phyloP scores from a whole-genome alignment of 2,113 vertebrate species.

The Sarotherodon lohbergeri region DNA sequence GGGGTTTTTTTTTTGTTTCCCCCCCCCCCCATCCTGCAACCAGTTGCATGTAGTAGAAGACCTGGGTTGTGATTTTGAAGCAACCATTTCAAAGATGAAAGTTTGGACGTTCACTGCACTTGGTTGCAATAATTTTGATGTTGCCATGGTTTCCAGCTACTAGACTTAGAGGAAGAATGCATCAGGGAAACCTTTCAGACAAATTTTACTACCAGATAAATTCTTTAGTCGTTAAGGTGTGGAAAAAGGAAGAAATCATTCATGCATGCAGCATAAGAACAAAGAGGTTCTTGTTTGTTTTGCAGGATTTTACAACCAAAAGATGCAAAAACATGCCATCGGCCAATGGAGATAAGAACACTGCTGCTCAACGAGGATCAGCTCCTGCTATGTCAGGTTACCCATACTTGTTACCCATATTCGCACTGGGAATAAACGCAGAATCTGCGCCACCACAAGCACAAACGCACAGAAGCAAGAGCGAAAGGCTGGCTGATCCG shows the following conservation, averaged over 20 bases:
- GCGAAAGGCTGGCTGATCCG: neutral
- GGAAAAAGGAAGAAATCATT: neutral
- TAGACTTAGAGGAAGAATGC: neutral
- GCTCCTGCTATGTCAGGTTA: neutral
- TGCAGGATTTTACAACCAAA: neutral
- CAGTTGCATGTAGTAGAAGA: neutral
- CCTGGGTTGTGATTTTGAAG: neutral
- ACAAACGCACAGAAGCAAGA: neutral
- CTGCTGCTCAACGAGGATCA: neutral
- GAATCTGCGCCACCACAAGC: neutral
- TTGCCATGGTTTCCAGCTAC: neutral
- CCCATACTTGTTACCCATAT: neutral
- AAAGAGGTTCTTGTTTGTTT: neutral
- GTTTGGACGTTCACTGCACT: neutral
- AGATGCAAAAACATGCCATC: neutral
- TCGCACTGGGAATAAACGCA: neutral
- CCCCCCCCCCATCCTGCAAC: neutral
- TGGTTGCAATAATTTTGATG: neutral
- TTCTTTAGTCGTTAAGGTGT: neutral
- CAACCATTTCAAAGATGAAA: neutral
- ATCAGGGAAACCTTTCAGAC: neutral
- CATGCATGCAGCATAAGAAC: neutral
- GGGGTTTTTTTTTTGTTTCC: fast-evolving
- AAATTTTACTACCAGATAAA: neutral
- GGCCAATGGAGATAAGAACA: neutral